Conservation (phyloP, 2,888 invertebrate genomes). For the Yponomeuta plumbellus region DNA sequence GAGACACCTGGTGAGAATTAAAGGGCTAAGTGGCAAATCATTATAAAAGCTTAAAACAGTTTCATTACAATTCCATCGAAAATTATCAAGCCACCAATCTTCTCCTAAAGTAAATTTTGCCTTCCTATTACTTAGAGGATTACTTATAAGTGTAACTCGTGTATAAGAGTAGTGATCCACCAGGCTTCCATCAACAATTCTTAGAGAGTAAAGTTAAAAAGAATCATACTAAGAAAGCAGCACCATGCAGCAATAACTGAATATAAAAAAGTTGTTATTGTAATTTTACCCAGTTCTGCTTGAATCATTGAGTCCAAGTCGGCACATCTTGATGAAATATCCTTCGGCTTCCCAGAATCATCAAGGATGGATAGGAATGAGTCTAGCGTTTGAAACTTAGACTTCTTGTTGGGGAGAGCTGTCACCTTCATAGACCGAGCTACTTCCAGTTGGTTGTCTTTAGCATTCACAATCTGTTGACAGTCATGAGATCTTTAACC, state of each 20-base stretch:
- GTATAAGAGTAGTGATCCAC: too few relatives aligned
- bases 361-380: conserved; percentile 76
- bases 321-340: conserved; percentile 80
- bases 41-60: not conserved
- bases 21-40: not conserved
- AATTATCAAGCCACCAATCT: not conserved
- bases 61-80: not conserved
- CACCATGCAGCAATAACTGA: too few relatives aligned
- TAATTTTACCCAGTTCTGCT: conserved; percentile 66
- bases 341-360: conserved; percentile 65
- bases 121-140: too few relatives aligned
- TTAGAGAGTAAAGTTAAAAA: too few relatives aligned
- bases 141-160: too few relatives aligned
- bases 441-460: conserved; percentile 76
- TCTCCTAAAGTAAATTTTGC: too few relatives aligned
- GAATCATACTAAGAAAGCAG: too few relatives aligned
- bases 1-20: conserved; percentile 86
- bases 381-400: conserved; percentile 81
- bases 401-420: conserved; percentile 71
- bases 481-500: not conserved
- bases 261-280: too few relatives aligned
- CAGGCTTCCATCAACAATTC: too few relatives aligned
- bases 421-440: conserved; percentile 81
- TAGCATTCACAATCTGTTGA: conserved; percentile 78
- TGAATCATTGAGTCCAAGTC: conserved; percentile 86